phyloP scores from a whole-genome alignment of 2,888 invertebrate genomes.

The Scelioninae gen. 1 region DNA sequence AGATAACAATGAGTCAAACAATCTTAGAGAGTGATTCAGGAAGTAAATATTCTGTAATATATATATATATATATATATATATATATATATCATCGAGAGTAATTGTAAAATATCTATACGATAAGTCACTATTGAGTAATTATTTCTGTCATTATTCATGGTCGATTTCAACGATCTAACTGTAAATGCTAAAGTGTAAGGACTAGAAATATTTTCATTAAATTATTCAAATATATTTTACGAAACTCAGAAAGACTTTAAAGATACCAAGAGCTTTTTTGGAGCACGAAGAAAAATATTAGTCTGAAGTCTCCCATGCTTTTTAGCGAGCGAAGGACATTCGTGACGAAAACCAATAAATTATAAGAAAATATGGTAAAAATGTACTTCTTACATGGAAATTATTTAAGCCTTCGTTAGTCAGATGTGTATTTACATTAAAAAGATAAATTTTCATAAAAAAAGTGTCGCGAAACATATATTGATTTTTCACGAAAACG shows the following conservation, averaged over 20 bases:
- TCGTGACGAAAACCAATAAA: constrained; percentile 52
- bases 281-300: constrained; percentile 46
- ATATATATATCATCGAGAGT: constrained; percentile 21
- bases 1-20: constrained; percentile 45
- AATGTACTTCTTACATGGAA: too few relatives aligned
- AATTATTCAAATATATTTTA: constrained; percentile 30
- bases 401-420: too few relatives aligned
- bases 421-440: too few relatives aligned
- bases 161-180: not conserved
- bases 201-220: constrained; percentile 4
- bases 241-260: too few relatives aligned
- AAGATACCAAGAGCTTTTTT: too few relatives aligned
- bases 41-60: constrained; percentile 54
- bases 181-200: not conserved
- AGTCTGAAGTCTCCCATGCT: constrained; percentile 15
- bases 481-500: too few relatives aligned
- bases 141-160: constrained; percentile 16
- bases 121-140: constrained; percentile 11
- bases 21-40: constrained; percentile 40
- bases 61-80: too few relatives aligned
- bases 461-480: too few relatives aligned
- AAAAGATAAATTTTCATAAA: too few relatives aligned
- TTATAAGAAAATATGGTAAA: constrained; percentile 52
- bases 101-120: not conserved
- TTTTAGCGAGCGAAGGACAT: too few relatives aligned